Evolutionary conservation across 2,888 invertebrate species (phyloP).

Genomic region (Cancer borealis): DNA sequence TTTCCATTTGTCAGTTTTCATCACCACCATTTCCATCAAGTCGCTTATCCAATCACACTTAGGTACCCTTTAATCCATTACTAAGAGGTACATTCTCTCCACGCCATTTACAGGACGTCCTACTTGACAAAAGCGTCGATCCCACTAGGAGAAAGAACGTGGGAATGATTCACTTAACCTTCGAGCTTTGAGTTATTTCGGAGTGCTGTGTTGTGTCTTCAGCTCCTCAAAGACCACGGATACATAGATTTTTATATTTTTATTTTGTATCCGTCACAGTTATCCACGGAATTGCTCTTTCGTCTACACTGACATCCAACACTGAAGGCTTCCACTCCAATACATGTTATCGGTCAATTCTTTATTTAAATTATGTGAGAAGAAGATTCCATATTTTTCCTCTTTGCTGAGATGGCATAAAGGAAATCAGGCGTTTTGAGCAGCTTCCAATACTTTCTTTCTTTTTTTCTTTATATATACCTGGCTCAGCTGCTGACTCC

Average conservation of each 20-base stretch:
- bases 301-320: neutral
- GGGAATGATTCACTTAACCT: neutral
- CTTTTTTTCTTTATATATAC: neutral
- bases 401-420: neutral
- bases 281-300: neutral
- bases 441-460: neutral
- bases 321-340: constrained; percentile 7
- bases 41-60: neutral
- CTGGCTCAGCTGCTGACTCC: neutral
- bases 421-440: neutral
- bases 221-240: neutral
- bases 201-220: neutral
- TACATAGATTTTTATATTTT: neutral
- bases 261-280: neutral
- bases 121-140: neutral
- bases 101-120: neutral
- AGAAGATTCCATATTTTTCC: neutral
- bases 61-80: neutral
- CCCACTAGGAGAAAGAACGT: neutral
- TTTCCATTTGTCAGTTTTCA: neutral
- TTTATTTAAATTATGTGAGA: neutral
- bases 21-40: neutral
- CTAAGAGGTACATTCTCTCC: neutral
- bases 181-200: neutral
- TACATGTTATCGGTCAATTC: neutral